Percentiles rank a stretch among this genome's conserved stretches.
Evolutionary conservation across 2,113 vertebrate species (phyloP).

Genomic region (Charina bottae): DNA sequence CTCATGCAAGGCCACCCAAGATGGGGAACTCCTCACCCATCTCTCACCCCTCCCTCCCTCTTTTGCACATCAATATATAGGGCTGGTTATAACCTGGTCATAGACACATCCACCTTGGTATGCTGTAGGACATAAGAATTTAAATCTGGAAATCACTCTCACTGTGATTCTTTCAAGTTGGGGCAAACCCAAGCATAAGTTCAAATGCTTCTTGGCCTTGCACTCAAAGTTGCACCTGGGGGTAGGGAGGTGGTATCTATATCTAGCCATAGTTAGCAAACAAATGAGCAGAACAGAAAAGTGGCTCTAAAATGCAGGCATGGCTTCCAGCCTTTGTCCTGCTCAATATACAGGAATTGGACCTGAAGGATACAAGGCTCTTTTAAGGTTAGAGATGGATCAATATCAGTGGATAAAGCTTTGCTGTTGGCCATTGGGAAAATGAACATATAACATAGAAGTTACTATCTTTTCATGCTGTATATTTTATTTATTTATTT

Average conservation of each 20-base stretch:
- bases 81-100: neutral
- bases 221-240: neutral
- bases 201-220: neutral
- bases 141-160: slow-evolving; percentile 25
- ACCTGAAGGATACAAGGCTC: neutral
- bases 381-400: neutral
- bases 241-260: neutral
- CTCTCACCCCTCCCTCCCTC: neutral
- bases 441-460: neutral
- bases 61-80: neutral
- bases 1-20: slow-evolving; percentile 35
- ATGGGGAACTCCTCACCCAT: neutral
- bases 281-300: neutral
- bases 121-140: neutral
- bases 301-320: neutral
- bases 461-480: neutral
- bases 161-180: slow-evolving; percentile 15
- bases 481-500: too few relatives aligned
- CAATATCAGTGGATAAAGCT: neutral
- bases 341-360: neutral
- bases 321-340: neutral
- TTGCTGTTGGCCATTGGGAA: neutral
- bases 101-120: neutral
- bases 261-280: neutral
- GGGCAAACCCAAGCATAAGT: neutral